Percentiles rank a stretch among this genome's conserved stretches.
These are phyloP conservation scores for Catamblyrhynchus diadema DNA, from an alignment of 2,797 vertebrate genomes.

Conservation along the genomic window DNA sequence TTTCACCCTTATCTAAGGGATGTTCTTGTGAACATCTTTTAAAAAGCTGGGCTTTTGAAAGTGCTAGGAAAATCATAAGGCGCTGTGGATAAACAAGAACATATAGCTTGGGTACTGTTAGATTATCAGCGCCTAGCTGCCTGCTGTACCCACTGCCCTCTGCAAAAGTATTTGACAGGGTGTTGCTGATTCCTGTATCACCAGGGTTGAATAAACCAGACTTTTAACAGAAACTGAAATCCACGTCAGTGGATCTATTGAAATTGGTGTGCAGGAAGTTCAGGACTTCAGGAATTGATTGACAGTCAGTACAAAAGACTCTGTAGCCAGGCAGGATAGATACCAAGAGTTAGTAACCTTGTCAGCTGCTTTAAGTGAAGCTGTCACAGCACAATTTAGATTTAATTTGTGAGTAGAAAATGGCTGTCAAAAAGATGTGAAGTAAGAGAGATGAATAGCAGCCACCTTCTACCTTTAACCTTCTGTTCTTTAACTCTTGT, in stretches of 20 bases:
- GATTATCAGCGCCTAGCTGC: not conserved
- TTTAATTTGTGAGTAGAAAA: not conserved
- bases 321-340: not conserved
- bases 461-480: not conserved
- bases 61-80: not conserved
- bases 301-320: not conserved
- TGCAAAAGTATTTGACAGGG: not conserved
- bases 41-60: not conserved
- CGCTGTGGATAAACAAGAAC: not conserved
- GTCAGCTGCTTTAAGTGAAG: not conserved
- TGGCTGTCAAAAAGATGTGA: not conserved
- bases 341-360: not conserved
- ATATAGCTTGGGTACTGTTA: not conserved
- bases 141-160: not conserved
- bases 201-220: fast-evolving
- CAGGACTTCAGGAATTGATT: not conserved
- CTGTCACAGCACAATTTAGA: not conserved
- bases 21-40: not conserved
- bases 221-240: not conserved
- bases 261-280: not conserved
- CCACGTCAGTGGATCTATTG: not conserved
- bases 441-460: not conserved
- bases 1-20: not conserved
- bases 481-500: not conserved
- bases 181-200: not conserved